Percentiles rank a stretch among this genome's conserved stretches.
These are phyloP conservation scores for Ephialtes manifestator DNA, from an alignment of 2,888 invertebrate genomes.

Conservation along the genomic window DNA sequence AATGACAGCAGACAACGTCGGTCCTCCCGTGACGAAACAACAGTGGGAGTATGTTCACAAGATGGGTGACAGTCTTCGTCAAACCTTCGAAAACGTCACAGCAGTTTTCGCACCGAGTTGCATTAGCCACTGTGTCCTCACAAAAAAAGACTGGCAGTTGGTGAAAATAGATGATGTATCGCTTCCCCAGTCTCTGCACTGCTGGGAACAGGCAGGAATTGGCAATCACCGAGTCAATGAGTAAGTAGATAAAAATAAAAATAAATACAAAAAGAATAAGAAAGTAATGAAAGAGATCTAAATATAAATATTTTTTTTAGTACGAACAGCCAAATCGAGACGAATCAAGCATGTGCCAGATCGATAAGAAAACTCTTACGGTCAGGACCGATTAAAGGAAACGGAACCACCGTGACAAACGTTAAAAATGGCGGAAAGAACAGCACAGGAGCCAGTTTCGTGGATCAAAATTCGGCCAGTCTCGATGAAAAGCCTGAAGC, in stretches of 20 bases:
- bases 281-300: not conserved
- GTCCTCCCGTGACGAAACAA: conserved; percentile 94
- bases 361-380: conserved; percentile 78
- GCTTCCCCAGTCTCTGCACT: conserved; percentile 93
- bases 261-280: not conserved
- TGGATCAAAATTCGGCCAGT: conserved; percentile 73
- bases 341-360: conserved; percentile 81
- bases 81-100: conserved; percentile 93
- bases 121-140: conserved; percentile 95
- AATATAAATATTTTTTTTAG: conserved; percentile 68
- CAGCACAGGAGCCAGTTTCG: conserved; percentile 73
- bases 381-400: conserved; percentile 78
- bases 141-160: conserved; percentile 94
- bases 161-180: conserved; percentile 95
- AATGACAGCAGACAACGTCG: conserved; percentile 96
- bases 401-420: conserved; percentile 78
- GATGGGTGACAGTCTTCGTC: conserved; percentile 94
- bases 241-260: conserved; percentile 65
- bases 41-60: conserved; percentile 98
- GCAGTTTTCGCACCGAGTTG: conserved; percentile 97
- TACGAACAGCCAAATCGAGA: conserved; percentile 78
- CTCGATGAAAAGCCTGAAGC: conserved; percentile 72
- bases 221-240: conserved; percentile 74
- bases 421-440: conserved; percentile 70
- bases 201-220: conserved; percentile 91